These are phyloP conservation scores for Rhinoptilus africanus DNA, from an alignment of 2,113 vertebrate species.

Conservation along the genomic window DNA sequence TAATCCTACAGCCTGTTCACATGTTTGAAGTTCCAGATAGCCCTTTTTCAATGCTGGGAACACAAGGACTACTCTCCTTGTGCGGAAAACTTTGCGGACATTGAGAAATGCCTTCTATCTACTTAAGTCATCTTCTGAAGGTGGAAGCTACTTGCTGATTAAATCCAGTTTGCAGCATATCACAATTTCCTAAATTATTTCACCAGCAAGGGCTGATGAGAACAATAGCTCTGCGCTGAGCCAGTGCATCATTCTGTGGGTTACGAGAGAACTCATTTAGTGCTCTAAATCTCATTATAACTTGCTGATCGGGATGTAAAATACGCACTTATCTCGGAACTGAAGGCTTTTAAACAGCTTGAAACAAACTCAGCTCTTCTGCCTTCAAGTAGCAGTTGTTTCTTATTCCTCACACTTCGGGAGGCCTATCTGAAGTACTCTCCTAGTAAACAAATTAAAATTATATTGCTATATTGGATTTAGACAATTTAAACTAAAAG, in stretches of 20 bases:
- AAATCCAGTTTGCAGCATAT: not conserved
- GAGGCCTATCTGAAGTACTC: not conserved
- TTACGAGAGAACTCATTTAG: not conserved
- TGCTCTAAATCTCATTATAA: not conserved
- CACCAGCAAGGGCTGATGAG: not conserved
- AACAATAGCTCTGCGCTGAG: not conserved
- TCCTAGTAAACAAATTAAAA: not conserved
- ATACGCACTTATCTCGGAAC: not conserved
- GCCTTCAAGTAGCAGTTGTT: not conserved
- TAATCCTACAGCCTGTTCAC: not conserved
- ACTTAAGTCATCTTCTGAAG: not conserved
- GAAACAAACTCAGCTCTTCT: not conserved
- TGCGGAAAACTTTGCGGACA: not conserved
- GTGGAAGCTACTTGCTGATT: not conserved
- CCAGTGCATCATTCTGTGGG: not conserved
- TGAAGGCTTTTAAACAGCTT: slow-evolving; percentile 2
- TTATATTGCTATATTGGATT: not conserved
- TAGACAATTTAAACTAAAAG: not conserved
- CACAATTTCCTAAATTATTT: not conserved
- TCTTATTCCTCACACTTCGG: not conserved
- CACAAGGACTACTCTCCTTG: not conserved
- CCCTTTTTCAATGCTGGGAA: not conserved
- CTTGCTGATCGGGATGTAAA: not conserved
- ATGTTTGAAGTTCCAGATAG: not conserved
- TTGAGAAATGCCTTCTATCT: not conserved